phyloP scores from a whole-genome alignment of 2,113 vertebrate genomes.

The Formicarius rufipectus region DNA sequence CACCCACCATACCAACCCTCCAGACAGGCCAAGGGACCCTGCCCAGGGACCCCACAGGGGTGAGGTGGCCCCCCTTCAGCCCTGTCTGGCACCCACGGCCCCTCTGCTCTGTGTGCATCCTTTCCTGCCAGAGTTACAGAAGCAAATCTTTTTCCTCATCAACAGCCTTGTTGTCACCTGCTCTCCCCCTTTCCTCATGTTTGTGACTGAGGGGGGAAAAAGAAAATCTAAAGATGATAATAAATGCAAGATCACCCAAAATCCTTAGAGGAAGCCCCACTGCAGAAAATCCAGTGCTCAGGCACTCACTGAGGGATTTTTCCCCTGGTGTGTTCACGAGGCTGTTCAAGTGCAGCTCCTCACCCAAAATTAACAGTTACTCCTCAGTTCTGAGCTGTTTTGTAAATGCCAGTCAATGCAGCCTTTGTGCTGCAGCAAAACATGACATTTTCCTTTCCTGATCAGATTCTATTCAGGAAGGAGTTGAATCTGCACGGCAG shows the following conservation, averaged over 20 bases:
- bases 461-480: neutral
- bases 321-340: neutral
- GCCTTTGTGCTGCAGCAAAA: neutral
- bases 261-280: neutral
- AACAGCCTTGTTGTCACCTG: no score
- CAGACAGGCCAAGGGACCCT: neutral
- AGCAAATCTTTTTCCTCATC: neutral
- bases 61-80: neutral
- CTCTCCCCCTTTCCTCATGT: neutral
- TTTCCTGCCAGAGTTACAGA: neutral
- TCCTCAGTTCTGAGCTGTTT: neutral
- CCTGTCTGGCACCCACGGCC: neutral
- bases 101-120: neutral
- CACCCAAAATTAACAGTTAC: neutral
- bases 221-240: neutral
- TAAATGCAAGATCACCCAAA: neutral
- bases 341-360: neutral
- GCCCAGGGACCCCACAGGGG: neutral
- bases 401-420: neutral
- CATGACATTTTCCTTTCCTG: neutral
- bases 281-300: neutral
- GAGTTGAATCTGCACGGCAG: fast-evolving
- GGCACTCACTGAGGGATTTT: neutral
- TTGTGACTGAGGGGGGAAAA: neutral
- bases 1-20: neutral